Evolutionary conservation across 2,888 invertebrate genomes (phyloP).

Genomic region (Drosophila picticornis): DNA sequence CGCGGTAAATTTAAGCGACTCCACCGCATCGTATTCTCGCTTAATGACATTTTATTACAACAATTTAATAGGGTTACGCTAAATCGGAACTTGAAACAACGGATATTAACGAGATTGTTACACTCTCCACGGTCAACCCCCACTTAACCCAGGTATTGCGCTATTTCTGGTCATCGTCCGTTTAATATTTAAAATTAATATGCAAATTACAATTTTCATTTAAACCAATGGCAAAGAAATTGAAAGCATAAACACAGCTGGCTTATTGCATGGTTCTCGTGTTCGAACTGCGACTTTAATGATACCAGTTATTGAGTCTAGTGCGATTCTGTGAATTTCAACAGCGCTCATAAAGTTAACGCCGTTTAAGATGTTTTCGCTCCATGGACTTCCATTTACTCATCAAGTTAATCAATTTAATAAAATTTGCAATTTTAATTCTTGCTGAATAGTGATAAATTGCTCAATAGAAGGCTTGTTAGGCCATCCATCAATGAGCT

Average conservation of each 20-base stretch:
- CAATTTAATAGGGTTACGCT: conserved; percentile 46
- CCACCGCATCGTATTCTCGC: conserved; percentile 40
- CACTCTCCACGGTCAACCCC: background rate
- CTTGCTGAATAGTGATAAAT: background rate
- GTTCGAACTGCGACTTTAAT: background rate
- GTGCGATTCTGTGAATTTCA: background rate
- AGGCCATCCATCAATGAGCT: background rate
- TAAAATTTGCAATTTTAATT: background rate
- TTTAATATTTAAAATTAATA: conserved; percentile 65
- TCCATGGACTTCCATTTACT: background rate
- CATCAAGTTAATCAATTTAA: background rate
- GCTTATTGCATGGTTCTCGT: background rate
- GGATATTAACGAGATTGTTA: conserved; percentile 17
- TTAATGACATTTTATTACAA: conserved; percentile 72
- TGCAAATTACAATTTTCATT: conserved; percentile 65
- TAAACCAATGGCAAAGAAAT: conserved; percentile 37
- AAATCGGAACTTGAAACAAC: conserved; percentile 19
- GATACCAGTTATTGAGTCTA: background rate
- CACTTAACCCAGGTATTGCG: background rate
- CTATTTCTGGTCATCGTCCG: conserved; percentile 21
- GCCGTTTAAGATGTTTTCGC: background rate
- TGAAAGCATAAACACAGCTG: conserved; percentile 16
- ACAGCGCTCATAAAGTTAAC: background rate
- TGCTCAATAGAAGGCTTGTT: background rate
- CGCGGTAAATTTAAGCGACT: conserved; percentile 61